Conservation (phyloP, 2,797 vertebrate genomes). For the Acanthurus tractus region DNA sequence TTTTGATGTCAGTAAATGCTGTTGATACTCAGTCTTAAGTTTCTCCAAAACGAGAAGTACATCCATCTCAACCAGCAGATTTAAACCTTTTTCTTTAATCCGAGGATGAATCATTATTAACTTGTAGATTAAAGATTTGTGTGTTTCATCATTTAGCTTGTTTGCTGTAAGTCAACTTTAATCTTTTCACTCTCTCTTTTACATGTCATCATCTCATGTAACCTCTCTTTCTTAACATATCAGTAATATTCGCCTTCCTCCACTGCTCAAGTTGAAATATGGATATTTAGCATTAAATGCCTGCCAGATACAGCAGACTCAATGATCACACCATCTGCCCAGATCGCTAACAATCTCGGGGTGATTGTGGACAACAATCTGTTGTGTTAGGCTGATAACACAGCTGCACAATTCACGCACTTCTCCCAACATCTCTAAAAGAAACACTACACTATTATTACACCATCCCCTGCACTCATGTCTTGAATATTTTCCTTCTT, state of each 20-base stretch:
- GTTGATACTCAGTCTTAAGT: not conserved
- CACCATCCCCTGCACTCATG: not conserved
- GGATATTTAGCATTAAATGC: not conserved
- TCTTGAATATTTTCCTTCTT: not conserved
- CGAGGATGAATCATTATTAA: not conserved
- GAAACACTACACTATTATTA: slow-evolving; percentile 15
- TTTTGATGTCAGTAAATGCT: not conserved
- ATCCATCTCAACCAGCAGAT: not conserved
- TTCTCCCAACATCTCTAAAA: slow-evolving; percentile 24
- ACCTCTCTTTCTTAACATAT: slow-evolving; percentile 3
- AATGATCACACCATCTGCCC: slow-evolving; percentile 25
- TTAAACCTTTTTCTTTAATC: not conserved
- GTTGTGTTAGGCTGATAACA: slow-evolving; percentile 21
- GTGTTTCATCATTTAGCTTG: not conserved
- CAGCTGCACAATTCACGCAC: slow-evolving; percentile 28
- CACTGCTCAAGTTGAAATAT: not conserved
- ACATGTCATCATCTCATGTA: not conserved
- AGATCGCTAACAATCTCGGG: slow-evolving; percentile 15
- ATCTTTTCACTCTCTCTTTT: not conserved
- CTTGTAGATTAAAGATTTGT: not conserved
- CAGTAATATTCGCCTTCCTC: not conserved
- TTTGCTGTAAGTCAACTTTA: not conserved
- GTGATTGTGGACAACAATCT: slow-evolving; percentile 32
- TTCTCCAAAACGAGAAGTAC: not conserved
- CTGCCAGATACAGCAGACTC: slow-evolving; percentile 13